Base-by-base conservation (phyloP, 2,888 invertebrate species). In the Eupithecia pulchellata region DNA sequence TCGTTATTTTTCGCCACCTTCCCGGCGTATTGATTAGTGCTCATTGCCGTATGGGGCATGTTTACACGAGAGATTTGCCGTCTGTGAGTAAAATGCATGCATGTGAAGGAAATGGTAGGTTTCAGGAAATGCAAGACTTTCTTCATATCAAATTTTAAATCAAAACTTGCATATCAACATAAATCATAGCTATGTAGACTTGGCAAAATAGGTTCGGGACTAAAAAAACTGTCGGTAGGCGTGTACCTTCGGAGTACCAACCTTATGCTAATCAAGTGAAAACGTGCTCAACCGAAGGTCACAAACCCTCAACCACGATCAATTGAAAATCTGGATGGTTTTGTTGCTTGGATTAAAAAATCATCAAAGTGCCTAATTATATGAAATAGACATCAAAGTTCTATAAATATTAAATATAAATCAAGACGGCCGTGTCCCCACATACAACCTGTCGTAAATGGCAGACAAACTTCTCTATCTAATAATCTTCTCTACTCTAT, bases 1-100 rank as follows among this genome's bases (percentile, higher is more conserved):
- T 91, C 91, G 92, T 93, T 92, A 92, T 93, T 93, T 93, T 93
- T 92, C 92, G 89, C 91, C 92, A 90, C 91, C 91, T 91, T 86
- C 84, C 79, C 77, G 74, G 57, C 82, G 90, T 93, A 93, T 93
- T 93, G 93, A 93, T 93, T 92, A 93, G 92, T 84, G 84, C 91
- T 92, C 89, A 92, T 91, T 92, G 89, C 73, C 67, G 52, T 52
- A 52, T 52, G 66, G 30, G 63, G 75, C 69, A 64, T 69, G 73
- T 68, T 73, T 73, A 73, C 73, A 66, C 39, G 25, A 14, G 58
- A 32, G 39, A 63, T 66, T 32, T 60, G 32, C 34, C 11, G 32
- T 13, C 32, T 34, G 61, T 32, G 29, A 34, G 5, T 13, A 20
- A 5, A 30, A 61, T 32, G 20, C 60, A 61, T 8, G 29, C 29